phyloP scores from a whole-genome alignment of 2,888 invertebrate species.

The Plemyria rubiginata region DNA sequence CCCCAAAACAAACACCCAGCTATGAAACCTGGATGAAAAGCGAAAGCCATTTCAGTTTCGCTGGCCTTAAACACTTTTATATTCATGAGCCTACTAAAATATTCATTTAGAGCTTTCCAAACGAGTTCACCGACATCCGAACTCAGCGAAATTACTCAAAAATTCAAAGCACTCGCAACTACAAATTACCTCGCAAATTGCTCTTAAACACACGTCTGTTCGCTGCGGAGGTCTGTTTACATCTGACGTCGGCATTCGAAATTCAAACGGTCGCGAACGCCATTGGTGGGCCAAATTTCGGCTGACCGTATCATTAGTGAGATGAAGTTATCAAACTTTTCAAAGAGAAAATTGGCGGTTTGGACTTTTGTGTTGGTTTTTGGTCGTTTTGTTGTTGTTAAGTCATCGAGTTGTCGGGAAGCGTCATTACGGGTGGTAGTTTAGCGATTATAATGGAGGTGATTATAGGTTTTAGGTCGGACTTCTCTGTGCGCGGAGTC shows the following conservation, averaged over 20 bases:
- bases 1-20: conserved; percentile 19
- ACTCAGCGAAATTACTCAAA: conserved; percentile 45
- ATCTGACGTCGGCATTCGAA: conserved; percentile 63
- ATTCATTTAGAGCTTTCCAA: conserved; percentile 57
- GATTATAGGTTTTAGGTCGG: conserved; percentile 31
- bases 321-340: conserved; percentile 79
- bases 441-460: conserved; percentile 21
- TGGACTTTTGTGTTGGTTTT: conserved; percentile 73
- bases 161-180: conserved; percentile 20
- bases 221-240: conserved; percentile 53
- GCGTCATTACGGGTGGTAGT: conserved; percentile 31
- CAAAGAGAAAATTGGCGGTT: conserved; percentile 68
- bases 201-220: conserved; percentile 67
- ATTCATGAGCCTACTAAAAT: conserved; percentile 60
- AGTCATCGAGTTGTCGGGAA: conserved; percentile 49
- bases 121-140: conserved; percentile 63
- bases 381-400: conserved; percentile 72
- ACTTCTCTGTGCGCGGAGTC: not conserved
- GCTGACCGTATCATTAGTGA: conserved; percentile 67
- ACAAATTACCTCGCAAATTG: conserved; percentile 66
- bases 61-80: conserved; percentile 45
- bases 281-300: conserved; percentile 68
- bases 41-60: conserved; percentile 29
- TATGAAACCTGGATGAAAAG: conserved; percentile 21
- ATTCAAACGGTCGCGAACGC: conserved; percentile 62